Evolutionary conservation across 2,113 vertebrate species (phyloP), one percentile per base, ranked within the genome.

Genomic region (Cromileptes altivelis): DNA sequence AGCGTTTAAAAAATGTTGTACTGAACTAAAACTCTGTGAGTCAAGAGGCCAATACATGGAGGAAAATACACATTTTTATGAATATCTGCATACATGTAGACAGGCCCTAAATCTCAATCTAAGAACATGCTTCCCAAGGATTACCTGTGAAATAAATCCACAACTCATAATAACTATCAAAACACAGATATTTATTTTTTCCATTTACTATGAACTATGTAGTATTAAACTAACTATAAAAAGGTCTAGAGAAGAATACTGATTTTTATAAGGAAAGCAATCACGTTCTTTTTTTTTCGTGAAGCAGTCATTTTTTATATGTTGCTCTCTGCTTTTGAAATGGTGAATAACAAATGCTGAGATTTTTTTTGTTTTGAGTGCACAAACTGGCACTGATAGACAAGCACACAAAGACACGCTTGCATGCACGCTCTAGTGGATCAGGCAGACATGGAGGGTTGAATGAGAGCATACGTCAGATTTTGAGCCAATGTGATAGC

Each of bases 401-500:
- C 45, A 62, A 68, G 13, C 25, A 60, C 49, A 56, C 53, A 69
- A 33, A 55, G 8, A 78, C 37, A 37, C 10, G 37, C 30, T 18
- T 56, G 73, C 27, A 75, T 57, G 45, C 56, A 82, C 65, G 42
- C 60, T 55, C 17, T 52, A 37, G 55, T 78, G 45, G 57, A 70
- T 81, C 33, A 82, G 60, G 17, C 60, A 84, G 62, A 52, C 18
- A 70, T 49, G 45, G 64, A 78, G 63, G 21, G 33, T 30, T 73
- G 50, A 65, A 63, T 76, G 47, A 78, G 65, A 81, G 72, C 76
- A 77, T 47, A 75, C 23, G 64, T 86, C 74, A 78, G 23, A 80
- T 81, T 70, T 65, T 75, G 57, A 90, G 78, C 27, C 60, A 77
- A 8, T 78, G 70, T 73, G 30, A 82, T 61, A 75, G 37, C 40